Conservation (phyloP, 1,140 invertebrate species). For the Drosophila lowei region DNA sequence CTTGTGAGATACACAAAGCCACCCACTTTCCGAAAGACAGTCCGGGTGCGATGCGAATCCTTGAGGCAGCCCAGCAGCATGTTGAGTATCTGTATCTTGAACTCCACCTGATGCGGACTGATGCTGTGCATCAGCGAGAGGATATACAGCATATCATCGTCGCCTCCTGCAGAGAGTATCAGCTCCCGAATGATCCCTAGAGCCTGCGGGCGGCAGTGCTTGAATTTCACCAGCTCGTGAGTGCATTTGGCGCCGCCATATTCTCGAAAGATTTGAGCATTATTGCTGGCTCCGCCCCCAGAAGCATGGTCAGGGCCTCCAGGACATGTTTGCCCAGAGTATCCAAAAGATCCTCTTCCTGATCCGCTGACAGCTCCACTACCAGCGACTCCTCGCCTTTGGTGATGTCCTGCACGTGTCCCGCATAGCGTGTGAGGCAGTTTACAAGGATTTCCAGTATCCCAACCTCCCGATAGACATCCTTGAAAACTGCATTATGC, state of each 20-base stretch:
- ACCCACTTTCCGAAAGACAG: slow-evolving; percentile 98
- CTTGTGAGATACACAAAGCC: slow-evolving; percentile 99
- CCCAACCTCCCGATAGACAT: slow-evolving; percentile 98
- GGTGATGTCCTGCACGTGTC: slow-evolving; percentile 83
- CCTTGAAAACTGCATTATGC: slow-evolving; percentile 96
- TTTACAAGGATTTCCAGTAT: slow-evolving; percentile 98
- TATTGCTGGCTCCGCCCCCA: slow-evolving; percentile 90
- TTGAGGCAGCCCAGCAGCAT: slow-evolving; percentile 93
- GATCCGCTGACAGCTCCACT: slow-evolving; percentile 23
- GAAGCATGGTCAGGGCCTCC: slow-evolving; percentile 92
- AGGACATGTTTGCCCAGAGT: slow-evolving; percentile 92
- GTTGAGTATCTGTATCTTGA: slow-evolving; percentile 96
- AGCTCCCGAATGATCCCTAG: slow-evolving; percentile 93
- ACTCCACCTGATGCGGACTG: slow-evolving; percentile 88
- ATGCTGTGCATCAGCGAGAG: slow-evolving; percentile 96
- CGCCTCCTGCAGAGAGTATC: slow-evolving; percentile 94
- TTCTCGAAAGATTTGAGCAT: slow-evolving; percentile 96
- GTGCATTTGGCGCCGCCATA: slow-evolving; percentile 95
- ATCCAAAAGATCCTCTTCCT: slow-evolving; percentile 86
- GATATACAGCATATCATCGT: slow-evolving; percentile 97
- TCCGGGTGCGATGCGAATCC: slow-evolving; percentile 97
- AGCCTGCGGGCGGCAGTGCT: slow-evolving; percentile 91
- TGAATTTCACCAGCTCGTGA: slow-evolving; percentile 94
- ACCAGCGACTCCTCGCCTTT: slow-evolving; percentile 67
- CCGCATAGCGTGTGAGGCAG: slow-evolving; percentile 94